These are phyloP conservation scores for Prorops nasuta DNA, from an alignment of 1,140 invertebrate genomes.

Conservation along the genomic window DNA sequence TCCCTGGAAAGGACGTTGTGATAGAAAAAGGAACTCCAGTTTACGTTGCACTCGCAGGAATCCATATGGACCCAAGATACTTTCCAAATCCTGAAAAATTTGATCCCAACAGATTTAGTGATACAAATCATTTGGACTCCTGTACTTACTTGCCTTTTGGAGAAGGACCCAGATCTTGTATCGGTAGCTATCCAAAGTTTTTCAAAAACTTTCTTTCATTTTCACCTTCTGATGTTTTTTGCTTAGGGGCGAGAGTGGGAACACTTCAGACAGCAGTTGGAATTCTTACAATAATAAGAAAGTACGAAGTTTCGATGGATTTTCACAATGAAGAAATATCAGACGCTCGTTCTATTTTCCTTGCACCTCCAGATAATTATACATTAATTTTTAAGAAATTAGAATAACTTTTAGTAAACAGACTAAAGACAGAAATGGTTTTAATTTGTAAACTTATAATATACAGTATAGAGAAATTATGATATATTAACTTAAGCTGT, in stretches of 20 bases:
- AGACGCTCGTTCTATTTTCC: slow-evolving; percentile 22
- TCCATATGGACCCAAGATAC: slow-evolving; percentile 50
- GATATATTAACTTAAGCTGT: slow-evolving; percentile 4
- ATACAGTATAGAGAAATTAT: too few relatives aligned
- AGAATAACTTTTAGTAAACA: too few relatives aligned
- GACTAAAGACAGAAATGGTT: too few relatives aligned
- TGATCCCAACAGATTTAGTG: slow-evolving; percentile 54
- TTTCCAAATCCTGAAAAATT: slow-evolving; percentile 53
- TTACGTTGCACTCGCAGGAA: slow-evolving; percentile 24
- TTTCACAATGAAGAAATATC: slow-evolving; percentile 18
- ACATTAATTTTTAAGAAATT: slow-evolving; percentile 26
- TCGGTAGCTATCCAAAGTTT: slow-evolving; percentile 26
- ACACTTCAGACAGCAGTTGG: slow-evolving; percentile 63
- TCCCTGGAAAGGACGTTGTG: slow-evolving; percentile 44
- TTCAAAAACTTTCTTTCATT: neutral
- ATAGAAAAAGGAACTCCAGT: slow-evolving; percentile 46
- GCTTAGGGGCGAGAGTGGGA: slow-evolving; percentile 62
- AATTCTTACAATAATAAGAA: slow-evolving; percentile 51
- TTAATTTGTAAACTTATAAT: too few relatives aligned
- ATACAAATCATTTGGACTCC: slow-evolving; percentile 33
- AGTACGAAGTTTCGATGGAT: slow-evolving; percentile 49
- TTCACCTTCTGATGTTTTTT: slow-evolving; percentile 3
- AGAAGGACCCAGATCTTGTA: slow-evolving; percentile 35
- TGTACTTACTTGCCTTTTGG: slow-evolving; percentile 38
- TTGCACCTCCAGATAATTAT: slow-evolving; percentile 11